A percentile compares a stretch with the other conserved stretches of the same genome.
Conservation (phyloP, 2,888 invertebrate species). For the Calephelis perditalis region DNA sequence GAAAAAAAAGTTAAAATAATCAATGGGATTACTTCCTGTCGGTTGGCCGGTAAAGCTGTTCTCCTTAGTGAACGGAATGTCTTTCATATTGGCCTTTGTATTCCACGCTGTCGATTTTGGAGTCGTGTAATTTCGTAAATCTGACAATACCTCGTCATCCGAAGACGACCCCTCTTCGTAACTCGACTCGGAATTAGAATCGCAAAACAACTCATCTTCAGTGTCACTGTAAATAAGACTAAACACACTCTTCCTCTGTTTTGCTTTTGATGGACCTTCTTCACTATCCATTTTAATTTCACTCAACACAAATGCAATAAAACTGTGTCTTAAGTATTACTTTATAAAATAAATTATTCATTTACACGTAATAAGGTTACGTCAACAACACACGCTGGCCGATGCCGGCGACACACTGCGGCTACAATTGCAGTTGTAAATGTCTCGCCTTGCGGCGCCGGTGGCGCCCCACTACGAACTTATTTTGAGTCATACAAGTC, state of each 20-base stretch:
- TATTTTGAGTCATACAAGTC: no score
- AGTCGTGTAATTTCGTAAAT: not conserved
- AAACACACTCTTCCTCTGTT: not conserved
- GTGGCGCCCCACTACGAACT: not conserved
- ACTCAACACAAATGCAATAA: not conserved
- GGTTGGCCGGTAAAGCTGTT: not conserved
- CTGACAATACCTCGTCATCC: not conserved
- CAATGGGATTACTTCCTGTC: not conserved
- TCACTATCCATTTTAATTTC: not conserved
- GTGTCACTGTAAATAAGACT: slow-evolving; percentile 4
- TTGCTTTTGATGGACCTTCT: not conserved
- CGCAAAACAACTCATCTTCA: slow-evolving; percentile 1
- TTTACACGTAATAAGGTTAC: not conserved
- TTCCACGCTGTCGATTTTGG: not conserved
- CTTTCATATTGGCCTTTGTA: not conserved
- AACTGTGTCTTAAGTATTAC: no score
- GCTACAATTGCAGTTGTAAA: not conserved
- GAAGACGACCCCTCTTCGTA: slow-evolving; percentile 2
- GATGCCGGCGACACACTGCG: not conserved
- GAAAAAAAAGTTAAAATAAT: slow-evolving; percentile 19
- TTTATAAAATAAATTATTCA: no score
- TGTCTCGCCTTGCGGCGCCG: not conserved
- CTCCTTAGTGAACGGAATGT: not conserved
- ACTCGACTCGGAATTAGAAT: not conserved
- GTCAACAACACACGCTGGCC: not conserved